Evolutionary conservation across 1,140 invertebrate genomes (phyloP), one percentile per base, ranked within the genome.

Genomic region (Lordiphosa clarofinis): DNA sequence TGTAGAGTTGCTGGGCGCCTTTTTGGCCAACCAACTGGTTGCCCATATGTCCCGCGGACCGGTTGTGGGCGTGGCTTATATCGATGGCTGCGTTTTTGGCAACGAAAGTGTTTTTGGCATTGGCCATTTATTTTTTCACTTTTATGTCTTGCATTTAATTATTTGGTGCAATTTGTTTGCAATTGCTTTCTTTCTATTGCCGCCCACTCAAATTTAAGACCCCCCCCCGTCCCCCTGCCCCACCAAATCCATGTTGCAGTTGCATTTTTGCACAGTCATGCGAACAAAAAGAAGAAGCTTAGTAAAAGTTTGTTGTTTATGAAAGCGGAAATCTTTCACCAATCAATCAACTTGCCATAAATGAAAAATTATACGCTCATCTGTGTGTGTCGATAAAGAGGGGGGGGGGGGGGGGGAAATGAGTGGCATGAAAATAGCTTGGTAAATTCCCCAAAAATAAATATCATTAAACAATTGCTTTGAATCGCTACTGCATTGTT

Each of bases 241-340:
- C 44, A 33, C 15, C 8, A 38, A 40, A n/a, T 21, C 7, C 19
- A 13, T 67, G 54, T 62, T 28, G 24, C 24, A 28, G 24, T 28
- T 28, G 24, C 24, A 28, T 56, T 44, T 44, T 56, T 69, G 66
- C 52, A 70, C 57, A 55, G 59, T 65, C 56, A 49, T 40, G 74
- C 74, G 53, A 43, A 59, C 15, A 37, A 47, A 59, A 44, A n/a
- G n/a, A 11, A 43, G 35, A 37, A 65, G 39, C 36, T 60, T 35
- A 79, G 76, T 72, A 82, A 82, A 75, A 81, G 75, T 75, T 46
- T 63, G 63, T 46, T 67, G 75, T 65, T 81, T 81, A 81, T 72
- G 76, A 81, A 81, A 81, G 76, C 76, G 76, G 76, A 81, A 81
- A 81, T 75, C 63, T 82, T 82, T 72, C 72, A 61, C 72, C 72